phyloP scores from a whole-genome alignment of 2,797 vertebrate species.

The Pseudomugil gertrudae region DNA sequence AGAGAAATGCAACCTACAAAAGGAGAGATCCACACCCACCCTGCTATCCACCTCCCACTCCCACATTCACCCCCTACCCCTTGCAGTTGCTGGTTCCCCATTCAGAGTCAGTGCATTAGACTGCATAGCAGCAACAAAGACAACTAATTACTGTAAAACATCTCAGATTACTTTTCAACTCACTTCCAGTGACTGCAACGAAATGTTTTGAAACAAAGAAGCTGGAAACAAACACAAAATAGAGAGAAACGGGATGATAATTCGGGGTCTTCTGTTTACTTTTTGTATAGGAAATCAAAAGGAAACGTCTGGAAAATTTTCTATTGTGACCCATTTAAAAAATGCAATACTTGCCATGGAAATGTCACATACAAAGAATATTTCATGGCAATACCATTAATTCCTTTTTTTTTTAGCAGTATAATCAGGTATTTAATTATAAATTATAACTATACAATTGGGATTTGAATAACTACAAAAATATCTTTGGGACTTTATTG shows the following conservation, averaged over 20 bases:
- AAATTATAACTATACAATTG: background rate
- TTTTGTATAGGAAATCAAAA: conserved; percentile 55
- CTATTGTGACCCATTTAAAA: conserved; percentile 49
- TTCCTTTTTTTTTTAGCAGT: background rate
- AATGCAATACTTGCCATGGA: conserved; percentile 62
- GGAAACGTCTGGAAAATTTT: conserved; percentile 52
- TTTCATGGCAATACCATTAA: conserved; percentile 32
- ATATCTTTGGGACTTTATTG: background rate
- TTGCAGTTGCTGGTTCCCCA: conserved; percentile 62
- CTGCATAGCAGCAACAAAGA: conserved; percentile 77
- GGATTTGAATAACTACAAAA: background rate
- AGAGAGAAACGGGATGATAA: conserved; percentile 47
- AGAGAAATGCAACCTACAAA: conserved; percentile 80
- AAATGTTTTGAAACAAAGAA: conserved; percentile 64
- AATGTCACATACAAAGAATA: conserved; percentile 18
- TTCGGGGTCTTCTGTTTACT: conserved; percentile 45
- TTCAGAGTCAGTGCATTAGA: conserved; percentile 76
- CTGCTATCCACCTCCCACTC: conserved; percentile 70
- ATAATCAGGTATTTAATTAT: background rate
- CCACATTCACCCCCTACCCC: conserved; percentile 67
- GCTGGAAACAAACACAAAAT: conserved; percentile 43
- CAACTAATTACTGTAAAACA: conserved; percentile 86
- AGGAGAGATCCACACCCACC: conserved; percentile 78
- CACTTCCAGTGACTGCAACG: conserved; percentile 64
- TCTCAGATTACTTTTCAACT: conserved; percentile 82